phyloP scores from a whole-genome alignment of 1,140 invertebrate genomes.

The Sminthurides bifidus region DNA sequence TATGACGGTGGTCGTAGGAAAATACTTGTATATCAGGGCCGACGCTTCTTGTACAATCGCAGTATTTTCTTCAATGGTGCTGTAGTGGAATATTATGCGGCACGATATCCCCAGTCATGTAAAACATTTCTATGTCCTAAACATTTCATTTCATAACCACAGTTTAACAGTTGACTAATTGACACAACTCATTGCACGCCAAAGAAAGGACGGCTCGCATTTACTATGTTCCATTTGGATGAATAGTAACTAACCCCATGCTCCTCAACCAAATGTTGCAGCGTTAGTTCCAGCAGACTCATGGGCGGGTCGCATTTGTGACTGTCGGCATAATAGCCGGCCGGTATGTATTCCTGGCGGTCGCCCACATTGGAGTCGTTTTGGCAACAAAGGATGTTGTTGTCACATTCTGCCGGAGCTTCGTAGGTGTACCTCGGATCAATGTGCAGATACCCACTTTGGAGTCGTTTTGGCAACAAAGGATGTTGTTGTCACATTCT shows the following conservation, averaged over 20 bases:
- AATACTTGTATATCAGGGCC: constrained; percentile 46
- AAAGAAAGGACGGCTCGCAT: not conserved
- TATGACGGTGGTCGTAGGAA: constrained; percentile 53
- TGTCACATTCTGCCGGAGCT: too few species aligned
- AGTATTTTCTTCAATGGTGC: constrained; percentile 51
- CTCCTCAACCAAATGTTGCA: constrained; percentile 35
- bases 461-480: not conserved
- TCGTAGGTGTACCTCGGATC: constrained; percentile 57
- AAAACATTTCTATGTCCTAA: constrained; percentile 56
- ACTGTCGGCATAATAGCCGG: constrained; percentile 69
- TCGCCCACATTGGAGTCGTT: constrained; percentile 43
- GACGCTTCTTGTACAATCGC: constrained; percentile 47
- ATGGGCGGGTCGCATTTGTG: constrained; percentile 58
- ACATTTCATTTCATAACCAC: not conserved
- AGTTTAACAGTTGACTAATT: constrained; percentile 38
- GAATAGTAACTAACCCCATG: not conserved
- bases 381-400: constrained; percentile 64
- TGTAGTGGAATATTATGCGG: constrained; percentile 74
- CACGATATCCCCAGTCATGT: constrained; percentile 74
- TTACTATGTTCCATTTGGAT: not conserved
- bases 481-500: constrained; percentile 42
- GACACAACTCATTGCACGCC: constrained; percentile 38
- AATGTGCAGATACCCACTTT: constrained; percentile 61
- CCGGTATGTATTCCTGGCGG: too few species aligned
- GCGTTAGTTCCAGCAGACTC: constrained; percentile 48